Conservation (phyloP, 2,888 invertebrate species). For the Scaptomyza caliginosa region DNA sequence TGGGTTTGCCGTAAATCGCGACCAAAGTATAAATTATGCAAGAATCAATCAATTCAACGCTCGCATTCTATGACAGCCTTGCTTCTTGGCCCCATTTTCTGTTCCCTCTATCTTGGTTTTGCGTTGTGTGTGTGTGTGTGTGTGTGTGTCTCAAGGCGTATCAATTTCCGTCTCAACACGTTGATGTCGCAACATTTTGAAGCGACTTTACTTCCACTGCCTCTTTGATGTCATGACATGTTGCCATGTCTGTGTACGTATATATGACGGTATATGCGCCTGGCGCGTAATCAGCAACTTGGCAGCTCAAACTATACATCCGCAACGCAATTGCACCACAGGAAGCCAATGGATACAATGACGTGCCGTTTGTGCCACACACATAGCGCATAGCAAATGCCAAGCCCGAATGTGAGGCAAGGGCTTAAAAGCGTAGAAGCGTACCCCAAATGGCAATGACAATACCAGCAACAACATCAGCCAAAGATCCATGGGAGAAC, state of each 20-base stretch:
- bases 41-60: conserved; percentile 51
- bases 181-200: conserved; percentile 56
- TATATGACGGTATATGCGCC: conserved; percentile 10
- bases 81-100: too few species aligned
- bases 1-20: conserved; percentile 36
- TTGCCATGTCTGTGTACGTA: background rate
- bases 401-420: conserved; percentile 13
- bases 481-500: conserved; percentile 13
- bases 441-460: conserved; percentile 34
- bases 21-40: conserved; percentile 58
- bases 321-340: conserved; percentile 53
- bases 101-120: background rate
- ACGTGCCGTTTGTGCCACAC: conserved; percentile 40
- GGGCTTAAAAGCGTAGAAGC: conserved; percentile 50
- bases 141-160: conserved; percentile 34
- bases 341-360: conserved; percentile 71
- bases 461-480: conserved; percentile 16
- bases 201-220: conserved; percentile 40
- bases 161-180: conserved; percentile 72
- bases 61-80: background rate
- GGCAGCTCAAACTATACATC: conserved; percentile 55
- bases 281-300: conserved; percentile 70
- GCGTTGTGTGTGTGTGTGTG: background rate
- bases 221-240: conserved; percentile 51
- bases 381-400: conserved; percentile 16